phyloP scores from a whole-genome alignment of 2,113 vertebrate genomes.

The Oncorhynchus tshawytscha region DNA sequence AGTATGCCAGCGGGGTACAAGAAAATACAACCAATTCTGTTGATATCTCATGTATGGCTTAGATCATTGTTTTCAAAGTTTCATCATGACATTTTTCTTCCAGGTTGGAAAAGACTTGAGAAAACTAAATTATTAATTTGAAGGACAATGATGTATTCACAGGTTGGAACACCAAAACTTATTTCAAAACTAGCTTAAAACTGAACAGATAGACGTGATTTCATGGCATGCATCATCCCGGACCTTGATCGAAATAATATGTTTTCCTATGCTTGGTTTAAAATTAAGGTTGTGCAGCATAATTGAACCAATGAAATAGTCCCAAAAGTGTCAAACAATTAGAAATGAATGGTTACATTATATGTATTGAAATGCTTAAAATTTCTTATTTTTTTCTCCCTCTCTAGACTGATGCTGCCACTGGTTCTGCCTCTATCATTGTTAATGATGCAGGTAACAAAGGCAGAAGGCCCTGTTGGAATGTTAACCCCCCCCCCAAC shows the following conservation, averaged over 20 bases:
- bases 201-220: too few relatives aligned
- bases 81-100: conserved; percentile 48
- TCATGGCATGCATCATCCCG: too few relatives aligned
- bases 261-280: not conserved
- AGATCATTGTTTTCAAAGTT: not conserved
- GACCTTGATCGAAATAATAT: too few relatives aligned
- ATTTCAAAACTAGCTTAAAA: too few relatives aligned
- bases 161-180: conserved; percentile 74
- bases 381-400: conserved; percentile 11
- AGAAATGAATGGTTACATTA: not conserved
- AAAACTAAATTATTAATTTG: conserved; percentile 92
- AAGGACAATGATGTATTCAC: conserved; percentile 87
- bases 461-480: conserved; percentile 2
- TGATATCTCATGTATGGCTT: not conserved
- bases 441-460: conserved; percentile 87
- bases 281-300: too few relatives aligned
- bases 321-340: too few relatives aligned
- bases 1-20: conserved; percentile 10
- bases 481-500: conserved; percentile 24
- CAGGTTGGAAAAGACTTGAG: conserved; percentile 96
- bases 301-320: too few relatives aligned
- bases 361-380: not conserved
- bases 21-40: not conserved
- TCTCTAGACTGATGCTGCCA: conserved; percentile 85
- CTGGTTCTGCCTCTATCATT: conserved; percentile 91